These are phyloP conservation scores for Pelodytes ibericus DNA, from an alignment of 2,797 vertebrate genomes.

Conservation along the genomic window DNA sequence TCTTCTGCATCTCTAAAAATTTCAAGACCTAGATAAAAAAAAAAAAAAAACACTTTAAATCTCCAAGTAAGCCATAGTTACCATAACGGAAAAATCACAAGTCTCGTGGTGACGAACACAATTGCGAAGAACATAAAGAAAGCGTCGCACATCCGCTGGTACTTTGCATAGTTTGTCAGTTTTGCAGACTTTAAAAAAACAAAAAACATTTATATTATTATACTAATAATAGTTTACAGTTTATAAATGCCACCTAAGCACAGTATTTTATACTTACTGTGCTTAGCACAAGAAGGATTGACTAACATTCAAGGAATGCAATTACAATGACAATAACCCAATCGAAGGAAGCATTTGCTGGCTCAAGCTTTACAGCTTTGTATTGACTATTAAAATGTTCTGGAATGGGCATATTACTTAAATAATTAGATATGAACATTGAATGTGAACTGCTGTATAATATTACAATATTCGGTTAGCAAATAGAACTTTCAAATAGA, in stretches of 20 bases:
- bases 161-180: constrained; percentile 94
- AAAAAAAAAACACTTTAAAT: too few relatives aligned
- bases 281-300: too few relatives aligned
- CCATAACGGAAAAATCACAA: constrained; percentile 93
- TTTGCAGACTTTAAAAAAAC: constrained; percentile 83
- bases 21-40: too few relatives aligned
- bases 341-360: too few relatives aligned
- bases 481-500: too few relatives aligned
- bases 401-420: background rate
- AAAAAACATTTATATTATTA: background rate
- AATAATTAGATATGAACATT: background rate
- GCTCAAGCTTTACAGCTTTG: too few relatives aligned
- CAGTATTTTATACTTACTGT: background rate
- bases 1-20: too few relatives aligned
- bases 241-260: background rate
- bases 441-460: background rate
- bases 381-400: background rate
- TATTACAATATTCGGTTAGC: background rate
- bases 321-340: too few relatives aligned
- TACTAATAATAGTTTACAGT: too few relatives aligned
- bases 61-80: constrained; percentile 74
- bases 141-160: constrained; percentile 87
- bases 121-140: constrained; percentile 89
- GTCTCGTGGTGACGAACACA: constrained; percentile 87
- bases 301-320: too few relatives aligned